Conservation (phyloP, 2,888 invertebrate species). For the Pterobdella sp. region DNA sequence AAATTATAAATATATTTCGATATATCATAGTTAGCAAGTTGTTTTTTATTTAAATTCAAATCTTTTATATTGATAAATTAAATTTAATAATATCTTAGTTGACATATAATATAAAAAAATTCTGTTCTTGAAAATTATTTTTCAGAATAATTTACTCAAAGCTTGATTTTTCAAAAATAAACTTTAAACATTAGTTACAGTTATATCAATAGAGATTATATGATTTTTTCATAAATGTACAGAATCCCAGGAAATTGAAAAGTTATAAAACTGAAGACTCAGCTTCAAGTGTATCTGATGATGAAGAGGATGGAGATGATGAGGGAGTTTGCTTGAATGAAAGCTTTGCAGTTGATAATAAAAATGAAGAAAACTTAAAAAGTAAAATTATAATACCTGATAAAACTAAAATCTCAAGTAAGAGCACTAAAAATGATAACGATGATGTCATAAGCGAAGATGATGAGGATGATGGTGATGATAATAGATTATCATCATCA, state of each 20-base stretch:
- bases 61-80: too few relatives aligned
- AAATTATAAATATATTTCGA: too few relatives aligned
- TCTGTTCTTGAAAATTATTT: too few relatives aligned
- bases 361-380: conserved; percentile 7
- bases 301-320: conserved; percentile 33
- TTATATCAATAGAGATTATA: background rate
- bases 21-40: too few relatives aligned
- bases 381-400: too few relatives aligned
- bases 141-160: too few relatives aligned
- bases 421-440: background rate
- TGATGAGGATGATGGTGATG: conserved; percentile 15
- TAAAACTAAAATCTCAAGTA: background rate
- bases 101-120: too few relatives aligned
- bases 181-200: background rate
- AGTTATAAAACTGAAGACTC: conserved; percentile 19
- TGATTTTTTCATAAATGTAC: background rate
- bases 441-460: conserved; percentile 17
- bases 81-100: too few relatives aligned
- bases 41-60: too few relatives aligned
- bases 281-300: conserved; percentile 28
- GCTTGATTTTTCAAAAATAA: too few relatives aligned
- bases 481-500: background rate
- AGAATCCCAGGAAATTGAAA: conserved; percentile 31
- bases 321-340: conserved; percentile 31
- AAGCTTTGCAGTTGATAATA: background rate